Percentiles rank a stretch among this genome's conserved stretches.
phyloP scores from a whole-genome alignment of 2,888 invertebrate species.

The Papilio gigon region DNA sequence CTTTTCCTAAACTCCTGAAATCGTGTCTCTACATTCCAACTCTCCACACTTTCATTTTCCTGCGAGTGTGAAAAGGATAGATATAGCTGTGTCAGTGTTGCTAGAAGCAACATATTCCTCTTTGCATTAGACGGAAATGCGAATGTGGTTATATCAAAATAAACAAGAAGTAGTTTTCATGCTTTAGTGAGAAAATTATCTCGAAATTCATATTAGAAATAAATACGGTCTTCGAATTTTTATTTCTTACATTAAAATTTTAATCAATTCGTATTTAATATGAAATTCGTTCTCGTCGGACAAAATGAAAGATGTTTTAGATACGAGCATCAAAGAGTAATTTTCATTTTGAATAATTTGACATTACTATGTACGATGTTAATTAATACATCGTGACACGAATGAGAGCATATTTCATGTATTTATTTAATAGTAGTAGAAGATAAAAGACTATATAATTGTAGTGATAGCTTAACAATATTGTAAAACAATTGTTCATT shows the following conservation, averaged over 20 bases:
- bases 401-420: not conserved
- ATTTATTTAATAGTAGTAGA: too few species aligned
- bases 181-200: constrained; percentile 48
- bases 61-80: constrained; percentile 59
- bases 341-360: constrained; percentile 11
- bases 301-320: not conserved
- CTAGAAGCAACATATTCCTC: constrained; percentile 53
- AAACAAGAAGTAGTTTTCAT: constrained; percentile 67
- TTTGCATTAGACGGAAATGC: constrained; percentile 65
- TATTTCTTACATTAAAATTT: not conserved
- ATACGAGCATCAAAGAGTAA: constrained; percentile 2
- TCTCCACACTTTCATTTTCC: constrained; percentile 47
- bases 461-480: too few species aligned
- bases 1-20: constrained; percentile 59
- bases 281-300: not conserved
- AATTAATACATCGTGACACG: not conserved
- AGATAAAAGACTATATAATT: too few species aligned
- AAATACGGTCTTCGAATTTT: not conserved
- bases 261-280: not conserved
- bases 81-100: constrained; percentile 47
- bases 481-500: too few species aligned
- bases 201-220: not conserved
- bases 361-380: not conserved
- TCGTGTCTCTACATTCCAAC: constrained; percentile 50
- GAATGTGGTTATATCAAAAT: constrained; percentile 74